phyloP scores from a whole-genome alignment of 2,797 vertebrate species.

The Myotis vivesi region DNA sequence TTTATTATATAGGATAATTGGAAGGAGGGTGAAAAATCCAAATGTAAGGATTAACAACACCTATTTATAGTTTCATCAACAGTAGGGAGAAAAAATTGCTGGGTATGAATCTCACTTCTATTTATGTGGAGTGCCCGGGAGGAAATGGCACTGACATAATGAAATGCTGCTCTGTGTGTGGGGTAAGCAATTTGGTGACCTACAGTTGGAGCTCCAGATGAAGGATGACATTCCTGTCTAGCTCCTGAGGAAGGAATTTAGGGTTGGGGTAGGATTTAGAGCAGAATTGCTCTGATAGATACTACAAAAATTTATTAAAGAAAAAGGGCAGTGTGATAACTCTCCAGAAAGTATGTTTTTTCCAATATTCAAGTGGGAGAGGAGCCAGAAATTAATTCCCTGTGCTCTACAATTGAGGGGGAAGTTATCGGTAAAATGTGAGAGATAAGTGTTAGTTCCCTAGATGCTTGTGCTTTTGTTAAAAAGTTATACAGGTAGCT shows the following conservation, averaged over 20 bases:
- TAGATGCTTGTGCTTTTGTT: not conserved
- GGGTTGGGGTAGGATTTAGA: not conserved
- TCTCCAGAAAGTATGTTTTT: not conserved
- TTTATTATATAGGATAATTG: not conserved
- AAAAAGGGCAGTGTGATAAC: not conserved
- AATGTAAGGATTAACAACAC: not conserved
- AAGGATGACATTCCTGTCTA: not conserved
- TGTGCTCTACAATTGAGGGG: not conserved
- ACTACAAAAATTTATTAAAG: not conserved
- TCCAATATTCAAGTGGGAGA: not conserved
- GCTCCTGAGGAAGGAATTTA: not conserved
- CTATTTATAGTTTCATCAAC: not conserved
- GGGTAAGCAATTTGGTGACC: not conserved
- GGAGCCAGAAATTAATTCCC: not conserved
- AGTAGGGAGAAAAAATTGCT: not conserved
- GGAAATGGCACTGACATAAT: not conserved
- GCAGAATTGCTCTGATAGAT: not conserved
- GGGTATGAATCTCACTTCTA: not conserved
- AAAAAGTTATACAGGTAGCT: not conserved
- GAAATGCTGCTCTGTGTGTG: not conserved
- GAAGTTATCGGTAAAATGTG: not conserved
- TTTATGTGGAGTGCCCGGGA: not conserved
- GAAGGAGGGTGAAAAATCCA: not conserved
- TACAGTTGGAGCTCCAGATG: not conserved
- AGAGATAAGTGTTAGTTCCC: not conserved